Evolutionary conservation across 2,113 vertebrate species (phyloP).

Genomic region (Circaetus gallicus): DNA sequence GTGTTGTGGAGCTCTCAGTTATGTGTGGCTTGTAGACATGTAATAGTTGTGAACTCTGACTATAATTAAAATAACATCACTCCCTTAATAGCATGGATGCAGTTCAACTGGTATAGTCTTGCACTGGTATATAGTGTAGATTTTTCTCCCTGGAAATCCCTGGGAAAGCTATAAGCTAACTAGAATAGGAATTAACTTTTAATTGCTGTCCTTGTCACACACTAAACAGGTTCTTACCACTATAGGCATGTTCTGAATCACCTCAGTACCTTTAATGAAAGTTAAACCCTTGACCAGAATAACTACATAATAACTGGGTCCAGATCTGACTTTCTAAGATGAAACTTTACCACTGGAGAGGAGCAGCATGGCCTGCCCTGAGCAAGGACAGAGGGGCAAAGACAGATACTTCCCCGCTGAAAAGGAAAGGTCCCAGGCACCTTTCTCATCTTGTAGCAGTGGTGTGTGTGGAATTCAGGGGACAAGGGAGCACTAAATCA

Average conservation of each 20-base stretch:
- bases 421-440: background rate
- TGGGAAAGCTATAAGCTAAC: background rate
- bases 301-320: background rate
- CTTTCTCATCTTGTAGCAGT: background rate
- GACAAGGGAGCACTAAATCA: rapidly evolving
- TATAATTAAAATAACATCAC: background rate
- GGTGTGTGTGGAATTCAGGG: rapidly evolving
- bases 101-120: background rate
- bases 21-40: background rate
- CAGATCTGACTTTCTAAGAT: background rate
- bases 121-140: background rate
- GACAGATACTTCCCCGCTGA: rapidly evolving
- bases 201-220: background rate
- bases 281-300: background rate
- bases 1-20: background rate
- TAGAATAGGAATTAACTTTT: background rate
- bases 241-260: background rate
- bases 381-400: background rate
- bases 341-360: background rate
- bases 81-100: background rate
- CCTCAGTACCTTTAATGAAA: too few species aligned
- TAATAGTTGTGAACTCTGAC: background rate
- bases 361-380: background rate
- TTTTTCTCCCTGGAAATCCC: background rate
- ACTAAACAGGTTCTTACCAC: background rate